phyloP scores from a whole-genome alignment of 2,113 vertebrate species.

The Tretioscincus oriximinensis region DNA sequence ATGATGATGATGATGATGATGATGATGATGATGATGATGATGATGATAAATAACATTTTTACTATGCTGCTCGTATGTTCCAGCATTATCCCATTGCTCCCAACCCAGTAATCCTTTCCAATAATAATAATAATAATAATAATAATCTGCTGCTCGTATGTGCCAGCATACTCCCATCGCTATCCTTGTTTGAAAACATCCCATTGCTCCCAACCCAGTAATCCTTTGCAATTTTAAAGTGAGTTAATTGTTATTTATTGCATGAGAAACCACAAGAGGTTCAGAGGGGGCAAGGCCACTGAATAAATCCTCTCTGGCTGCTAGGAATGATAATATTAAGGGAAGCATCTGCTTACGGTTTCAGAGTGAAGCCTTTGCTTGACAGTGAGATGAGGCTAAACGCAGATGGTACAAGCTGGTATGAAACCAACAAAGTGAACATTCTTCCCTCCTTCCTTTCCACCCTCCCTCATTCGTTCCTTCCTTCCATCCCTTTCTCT shows the following conservation, averaged over 20 bases:
- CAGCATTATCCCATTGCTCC: too few relatives aligned
- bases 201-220: slow-evolving; percentile 45
- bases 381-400: slow-evolving; percentile 41
- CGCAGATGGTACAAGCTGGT: slow-evolving; percentile 54
- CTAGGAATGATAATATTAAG: slow-evolving; percentile 45
- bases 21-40: too few relatives aligned
- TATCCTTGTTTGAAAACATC: slow-evolving; percentile 50
- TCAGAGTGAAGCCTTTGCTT: slow-evolving; percentile 55
- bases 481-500: not conserved
- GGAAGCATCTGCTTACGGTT: slow-evolving; percentile 51
- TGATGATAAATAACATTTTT: too few relatives aligned
- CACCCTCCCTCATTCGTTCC: not conserved
- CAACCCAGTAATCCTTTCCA: too few relatives aligned
- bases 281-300: slow-evolving; percentile 40
- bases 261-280: slow-evolving; percentile 48
- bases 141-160: slow-evolving; percentile 30
- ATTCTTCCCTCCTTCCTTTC: not conserved
- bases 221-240: slow-evolving; percentile 48
- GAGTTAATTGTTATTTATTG: slow-evolving; percentile 63
- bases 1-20: too few relatives aligned
- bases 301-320: slow-evolving; percentile 54
- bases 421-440: slow-evolving; percentile 46
- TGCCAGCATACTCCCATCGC: slow-evolving; percentile 42
- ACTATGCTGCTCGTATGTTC: too few relatives aligned
- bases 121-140: too few relatives aligned